A percentile compares a stretch with the other conserved stretches of the same genome.
Evolutionary conservation across 2,888 invertebrate species (phyloP).

Genomic region (Steinernema carpocapsae): DNA sequence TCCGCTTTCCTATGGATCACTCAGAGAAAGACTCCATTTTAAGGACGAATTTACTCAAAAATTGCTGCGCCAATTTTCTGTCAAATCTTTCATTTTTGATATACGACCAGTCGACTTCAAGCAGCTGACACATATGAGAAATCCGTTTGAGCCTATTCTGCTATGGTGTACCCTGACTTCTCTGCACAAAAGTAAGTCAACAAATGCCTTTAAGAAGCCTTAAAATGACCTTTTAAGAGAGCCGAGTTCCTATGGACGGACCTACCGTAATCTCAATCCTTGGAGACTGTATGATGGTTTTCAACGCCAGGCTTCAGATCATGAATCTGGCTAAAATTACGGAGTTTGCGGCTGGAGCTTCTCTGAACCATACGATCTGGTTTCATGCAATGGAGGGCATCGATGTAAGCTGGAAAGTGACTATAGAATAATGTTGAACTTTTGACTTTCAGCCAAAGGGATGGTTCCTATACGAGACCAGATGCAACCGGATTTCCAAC

Average conservation of each 20-base stretch:
- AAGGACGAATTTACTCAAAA: background rate
- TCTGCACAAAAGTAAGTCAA: background rate
- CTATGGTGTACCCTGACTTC: background rate
- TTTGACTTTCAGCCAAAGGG: constrained; percentile 7
- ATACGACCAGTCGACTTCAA: constrained; percentile 3
- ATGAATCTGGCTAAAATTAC: background rate
- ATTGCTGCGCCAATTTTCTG: background rate
- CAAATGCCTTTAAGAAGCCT: background rate
- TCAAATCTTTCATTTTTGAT: background rate
- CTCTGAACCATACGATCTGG: constrained; percentile 14
- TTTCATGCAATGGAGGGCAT: background rate
- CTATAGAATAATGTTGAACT: too few species aligned
- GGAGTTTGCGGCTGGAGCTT: background rate
- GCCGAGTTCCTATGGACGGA: background rate
- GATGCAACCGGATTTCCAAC: background rate
- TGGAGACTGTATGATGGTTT: background rate
- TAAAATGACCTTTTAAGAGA: background rate
- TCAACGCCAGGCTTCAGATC: background rate
- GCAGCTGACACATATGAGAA: background rate
- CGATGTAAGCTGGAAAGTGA: constrained; percentile 1
- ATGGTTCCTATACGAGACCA: constrained; percentile 27
- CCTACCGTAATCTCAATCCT: background rate
- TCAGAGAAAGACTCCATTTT: background rate
- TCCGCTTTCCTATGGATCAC: constrained; percentile 19
- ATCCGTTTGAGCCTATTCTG: background rate